Conservation (phyloP, 1,140 invertebrate genomes). For the Euwallacea fornicatus region DNA sequence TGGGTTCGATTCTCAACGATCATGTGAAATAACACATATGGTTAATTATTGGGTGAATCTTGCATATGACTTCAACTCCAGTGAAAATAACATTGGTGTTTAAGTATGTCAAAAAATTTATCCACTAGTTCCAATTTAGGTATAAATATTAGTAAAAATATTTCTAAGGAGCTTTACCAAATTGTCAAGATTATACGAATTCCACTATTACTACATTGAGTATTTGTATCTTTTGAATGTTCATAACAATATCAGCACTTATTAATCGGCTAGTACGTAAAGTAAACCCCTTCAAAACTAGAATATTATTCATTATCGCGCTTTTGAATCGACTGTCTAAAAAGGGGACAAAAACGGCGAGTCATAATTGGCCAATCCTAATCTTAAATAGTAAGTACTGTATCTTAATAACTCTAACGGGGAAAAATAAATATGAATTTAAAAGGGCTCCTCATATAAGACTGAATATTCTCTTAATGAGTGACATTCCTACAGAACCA, state of each 20-base stretch:
- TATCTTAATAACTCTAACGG: background rate
- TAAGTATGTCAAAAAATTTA: background rate
- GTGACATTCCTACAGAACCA: background rate
- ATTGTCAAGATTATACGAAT: too few relatives aligned
- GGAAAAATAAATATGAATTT: constrained; percentile 1
- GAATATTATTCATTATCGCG: background rate
- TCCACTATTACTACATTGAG: background rate
- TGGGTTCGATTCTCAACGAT: too few relatives aligned
- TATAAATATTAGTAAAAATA: background rate
- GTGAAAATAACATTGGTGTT: background rate
- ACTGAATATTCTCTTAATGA: background rate
- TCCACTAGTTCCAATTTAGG: too few relatives aligned
- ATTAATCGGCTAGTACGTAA: background rate
- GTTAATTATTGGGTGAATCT: too few relatives aligned
- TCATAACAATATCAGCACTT: background rate
- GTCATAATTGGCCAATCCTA: too few relatives aligned
- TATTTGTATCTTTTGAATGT: background rate
- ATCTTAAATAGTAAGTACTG: too few relatives aligned
- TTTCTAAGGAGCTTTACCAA: background rate
- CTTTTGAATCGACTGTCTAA: too few relatives aligned
- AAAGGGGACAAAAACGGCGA: too few relatives aligned
- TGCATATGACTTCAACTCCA: background rate
- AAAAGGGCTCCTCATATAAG: background rate
- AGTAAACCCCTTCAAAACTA: background rate
- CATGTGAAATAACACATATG: too few relatives aligned